Base-by-base conservation (phyloP, 2,888 invertebrate species). In the Gortyna flavago region DNA sequence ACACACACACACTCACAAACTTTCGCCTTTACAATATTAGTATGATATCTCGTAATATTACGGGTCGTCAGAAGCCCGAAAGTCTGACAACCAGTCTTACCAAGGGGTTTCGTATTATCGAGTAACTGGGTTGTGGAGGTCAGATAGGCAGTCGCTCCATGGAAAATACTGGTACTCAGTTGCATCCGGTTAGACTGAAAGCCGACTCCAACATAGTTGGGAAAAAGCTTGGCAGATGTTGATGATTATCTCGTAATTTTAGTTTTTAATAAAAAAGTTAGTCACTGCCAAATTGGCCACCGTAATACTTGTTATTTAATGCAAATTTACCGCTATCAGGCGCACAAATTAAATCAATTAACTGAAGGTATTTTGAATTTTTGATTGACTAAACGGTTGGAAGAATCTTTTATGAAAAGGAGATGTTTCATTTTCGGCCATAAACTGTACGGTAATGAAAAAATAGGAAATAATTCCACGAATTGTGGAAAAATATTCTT, bases 341-440 rank as follows among this genome's bases (percentile, higher is more conserved):
- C 21, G 11, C 29, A 41, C 66, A 59, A 83, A 59, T 25, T 51
- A 44, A 77, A 71, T 83, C 32, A 62, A 67, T 83, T 77, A 77
- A 44, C 41, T 29, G 13, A 32, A 68, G 38, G n/a, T 29, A 48
- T 54, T 72, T 69, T 59, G 48, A 64, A 57, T 44, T 57, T 73
- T 80, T 51, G 5, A 66, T 65, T 65, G 18, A 57, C 13, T 11
- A 44, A 75, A 64, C 16, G n/a, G 44, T 65, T 44, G 35, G 1
- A 25, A 44, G 1, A 44, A 44, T 44, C 4, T 57, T 69, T 32
- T 65, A 13, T n/a, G 9, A 59, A n/a, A n/a, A n/a, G n/a, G n/a
- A n/a, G n/a, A n/a, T n/a, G n/a, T n/a, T n/a, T n/a, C n/a, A n/a
- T n/a, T n/a, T n/a, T n/a, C n/a, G n/a, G n/a, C n/a, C n/a, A n/a